Conservation (phyloP, 2,113 vertebrate genomes). For the Amblyornis subalaris region DNA sequence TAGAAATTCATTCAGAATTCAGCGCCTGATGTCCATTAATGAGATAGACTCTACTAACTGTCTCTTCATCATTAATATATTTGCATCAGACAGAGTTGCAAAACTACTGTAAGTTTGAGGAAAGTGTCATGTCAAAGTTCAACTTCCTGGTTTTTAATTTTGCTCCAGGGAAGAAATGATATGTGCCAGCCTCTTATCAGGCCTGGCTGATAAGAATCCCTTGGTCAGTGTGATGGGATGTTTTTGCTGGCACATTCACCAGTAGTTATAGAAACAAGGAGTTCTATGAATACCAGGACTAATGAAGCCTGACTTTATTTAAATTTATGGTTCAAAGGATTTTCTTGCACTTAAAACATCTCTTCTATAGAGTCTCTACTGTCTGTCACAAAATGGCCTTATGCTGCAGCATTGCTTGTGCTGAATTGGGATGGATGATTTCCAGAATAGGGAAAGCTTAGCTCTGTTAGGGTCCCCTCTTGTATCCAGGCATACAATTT, state of each 20-base stretch:
- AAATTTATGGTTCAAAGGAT: neutral
- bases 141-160: neutral
- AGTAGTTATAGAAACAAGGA: neutral
- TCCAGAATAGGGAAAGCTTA: neutral
- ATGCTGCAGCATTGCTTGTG: neutral
- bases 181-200: neutral
- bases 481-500: neutral
- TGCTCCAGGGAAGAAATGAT: neutral
- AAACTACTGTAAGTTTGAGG: neutral
- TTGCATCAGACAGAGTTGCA: neutral
- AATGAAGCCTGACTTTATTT: neutral
- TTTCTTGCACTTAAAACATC: neutral
- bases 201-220: neutral
- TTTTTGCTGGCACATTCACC: neutral
- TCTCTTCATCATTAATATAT: neutral
- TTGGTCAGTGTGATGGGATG: neutral
- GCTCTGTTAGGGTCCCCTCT: accelerated
- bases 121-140: neutral
- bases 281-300: neutral
- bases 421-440: neutral
- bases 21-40: neutral
- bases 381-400: neutral
- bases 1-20: neutral
- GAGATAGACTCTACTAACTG: neutral
- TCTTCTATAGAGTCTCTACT: neutral